Evolutionary conservation across 2,888 invertebrate species (phyloP).

Genomic region (Julus scandinavius): DNA sequence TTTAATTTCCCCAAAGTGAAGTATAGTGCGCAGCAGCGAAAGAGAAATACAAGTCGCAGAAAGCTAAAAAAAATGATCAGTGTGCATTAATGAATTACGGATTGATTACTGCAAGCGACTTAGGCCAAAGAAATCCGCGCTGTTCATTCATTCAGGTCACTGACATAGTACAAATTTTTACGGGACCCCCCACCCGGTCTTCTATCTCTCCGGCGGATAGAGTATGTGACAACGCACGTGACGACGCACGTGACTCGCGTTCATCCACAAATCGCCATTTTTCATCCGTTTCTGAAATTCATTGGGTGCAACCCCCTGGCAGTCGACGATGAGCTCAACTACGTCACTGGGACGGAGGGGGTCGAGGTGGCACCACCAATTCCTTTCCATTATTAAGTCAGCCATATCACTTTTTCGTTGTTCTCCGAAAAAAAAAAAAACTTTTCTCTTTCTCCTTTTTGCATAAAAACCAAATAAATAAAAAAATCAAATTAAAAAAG

Average conservation of each 20-base stretch:
- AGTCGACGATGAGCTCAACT: constrained; percentile 46
- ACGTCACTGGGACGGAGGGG: constrained; percentile 48
- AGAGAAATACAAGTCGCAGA: not conserved
- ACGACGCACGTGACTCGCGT: constrained; percentile 41
- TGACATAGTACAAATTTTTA: constrained; percentile 56
- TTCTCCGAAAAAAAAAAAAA: constrained; percentile 21
- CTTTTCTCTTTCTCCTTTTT: constrained; percentile 31
- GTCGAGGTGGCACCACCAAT: constrained; percentile 46
- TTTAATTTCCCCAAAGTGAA: constrained; percentile 28
- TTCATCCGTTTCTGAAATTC: constrained; percentile 38
- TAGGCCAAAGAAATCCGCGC: constrained; percentile 52
- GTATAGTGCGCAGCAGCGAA: not conserved
- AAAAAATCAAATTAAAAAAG: constrained; percentile 28
- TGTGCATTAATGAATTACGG: not conserved
- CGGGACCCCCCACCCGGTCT: constrained; percentile 43
- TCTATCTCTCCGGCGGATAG: constrained; percentile 24
- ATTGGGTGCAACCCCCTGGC: constrained; percentile 23
- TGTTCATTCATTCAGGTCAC: constrained; percentile 54
- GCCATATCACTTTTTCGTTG: constrained; percentile 51
- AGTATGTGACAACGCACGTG: constrained; percentile 9
- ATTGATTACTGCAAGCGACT: not conserved
- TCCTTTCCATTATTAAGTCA: constrained; percentile 45
- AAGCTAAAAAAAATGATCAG: constrained; percentile 1
- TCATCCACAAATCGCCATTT: constrained; percentile 46
- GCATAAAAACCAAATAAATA: constrained; percentile 31